Evolutionary conservation across 1,140 invertebrate genomes (phyloP), one percentile per base, ranked within the genome.

Genomic region (Penaeus vannamei): DNA sequence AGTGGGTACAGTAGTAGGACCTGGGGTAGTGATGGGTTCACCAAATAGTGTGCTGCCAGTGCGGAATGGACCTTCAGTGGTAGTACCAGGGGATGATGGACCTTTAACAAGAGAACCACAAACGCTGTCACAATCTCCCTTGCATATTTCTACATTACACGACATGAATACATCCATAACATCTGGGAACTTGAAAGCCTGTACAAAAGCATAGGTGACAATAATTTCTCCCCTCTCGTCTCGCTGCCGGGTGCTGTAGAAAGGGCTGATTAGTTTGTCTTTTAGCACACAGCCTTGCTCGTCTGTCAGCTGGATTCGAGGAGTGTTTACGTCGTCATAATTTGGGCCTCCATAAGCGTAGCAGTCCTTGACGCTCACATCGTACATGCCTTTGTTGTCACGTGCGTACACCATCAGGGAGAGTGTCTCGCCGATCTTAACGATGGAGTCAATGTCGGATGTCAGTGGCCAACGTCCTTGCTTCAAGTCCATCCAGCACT

Each of bases 401-500:
- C 95, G 95, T 20, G 96, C 93, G 92, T 95, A 96, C 19, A 96
- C 95, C n/a, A 96, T 92, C 59, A 96, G 94, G 0, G 95, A 96
- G 8, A 96, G 93, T 79, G 95, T 94, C 89, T 96, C 95, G 2
- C 96, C 95, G 84, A 96, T 95, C 92, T 95, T 95, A n/a, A 96
- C 95, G 2, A 95, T 94, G 72, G 94, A 94, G 89, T 94, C 93
- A 80, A 96, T 93, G 19, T 95, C 94, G 22, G 94, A 94, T 2
- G 96, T 96, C 92, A 96, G 96, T 2, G 96, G 96, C 90, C 96
- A 96, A 92, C 95, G 94, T 91, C 96, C 96, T 91, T 94, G 94
- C 87, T 95, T 95, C 84, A 96, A 95, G 91, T 96, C 95, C 95
- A 96, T 96, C 96, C 96, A 96, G 92, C 95, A 96, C 90, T 96